Conservation (phyloP, 2,113 vertebrate genomes). For the Campylorhamphus procurvoides region DNA sequence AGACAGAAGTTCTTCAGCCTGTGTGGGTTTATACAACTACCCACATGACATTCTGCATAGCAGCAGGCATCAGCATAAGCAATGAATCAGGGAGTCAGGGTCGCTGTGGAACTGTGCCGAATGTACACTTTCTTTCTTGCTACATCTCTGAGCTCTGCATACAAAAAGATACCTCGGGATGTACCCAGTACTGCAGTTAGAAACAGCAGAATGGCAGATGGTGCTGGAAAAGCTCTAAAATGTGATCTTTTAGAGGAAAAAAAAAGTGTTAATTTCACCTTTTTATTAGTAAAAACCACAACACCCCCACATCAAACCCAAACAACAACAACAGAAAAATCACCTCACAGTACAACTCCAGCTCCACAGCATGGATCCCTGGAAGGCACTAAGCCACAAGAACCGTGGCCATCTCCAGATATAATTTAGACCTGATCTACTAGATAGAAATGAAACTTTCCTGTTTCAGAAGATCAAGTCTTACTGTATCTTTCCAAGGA, state of each 20-base stretch:
- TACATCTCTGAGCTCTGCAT: not conserved
- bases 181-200: not conserved
- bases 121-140: not conserved
- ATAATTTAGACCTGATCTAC: not conserved
- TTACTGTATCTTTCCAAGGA: not conserved
- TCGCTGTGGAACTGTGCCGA: not conserved
- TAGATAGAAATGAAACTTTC: not conserved
- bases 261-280: rapidly evolving
- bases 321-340: not conserved
- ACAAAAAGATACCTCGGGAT: not conserved
- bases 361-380: not conserved
- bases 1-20: not conserved
- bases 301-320: rapidly evolving
- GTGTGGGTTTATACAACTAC: not conserved
- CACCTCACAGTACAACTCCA: not conserved
- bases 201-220: not conserved
- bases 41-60: not conserved
- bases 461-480: not conserved
- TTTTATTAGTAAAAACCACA: not conserved
- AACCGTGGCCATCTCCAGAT: not conserved
- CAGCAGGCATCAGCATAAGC: not conserved
- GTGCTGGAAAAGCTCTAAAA: not conserved
- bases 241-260: not conserved
- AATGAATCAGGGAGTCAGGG: not conserved
- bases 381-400: not conserved